Evolutionary conservation across 2,113 vertebrate species (phyloP).

Genomic region (Psophia crepitans): DNA sequence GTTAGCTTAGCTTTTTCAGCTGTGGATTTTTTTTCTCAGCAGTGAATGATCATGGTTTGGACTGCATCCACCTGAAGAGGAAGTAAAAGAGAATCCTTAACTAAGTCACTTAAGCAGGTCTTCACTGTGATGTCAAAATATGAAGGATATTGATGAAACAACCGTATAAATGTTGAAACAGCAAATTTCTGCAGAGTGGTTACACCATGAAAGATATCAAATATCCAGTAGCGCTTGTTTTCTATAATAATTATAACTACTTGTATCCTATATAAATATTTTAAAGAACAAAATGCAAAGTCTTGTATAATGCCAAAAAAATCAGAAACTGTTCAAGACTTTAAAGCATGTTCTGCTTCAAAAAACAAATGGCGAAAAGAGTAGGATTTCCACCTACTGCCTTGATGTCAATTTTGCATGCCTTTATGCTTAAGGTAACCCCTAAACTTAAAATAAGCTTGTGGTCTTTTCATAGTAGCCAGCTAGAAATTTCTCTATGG

Average conservation of each 20-base stretch:
- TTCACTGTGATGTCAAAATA: background rate
- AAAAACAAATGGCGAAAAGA: background rate
- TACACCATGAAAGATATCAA: background rate
- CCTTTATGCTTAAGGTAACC: background rate
- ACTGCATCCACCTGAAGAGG: background rate
- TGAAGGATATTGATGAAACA: background rate
- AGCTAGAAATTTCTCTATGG: background rate
- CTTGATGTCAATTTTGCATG: background rate
- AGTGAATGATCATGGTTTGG: background rate
- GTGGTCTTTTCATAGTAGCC: background rate
- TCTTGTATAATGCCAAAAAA: background rate
- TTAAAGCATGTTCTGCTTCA: background rate
- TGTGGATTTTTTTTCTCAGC: background rate
- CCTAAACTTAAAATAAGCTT: background rate
- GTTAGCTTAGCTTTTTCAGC: background rate
- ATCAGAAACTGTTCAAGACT: background rate
- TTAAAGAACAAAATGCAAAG: background rate
- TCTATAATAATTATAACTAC: background rate
- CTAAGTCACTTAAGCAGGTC: background rate
- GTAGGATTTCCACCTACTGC: background rate
- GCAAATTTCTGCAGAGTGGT: background rate
- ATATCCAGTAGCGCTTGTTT: background rate
- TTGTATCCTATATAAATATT: background rate
- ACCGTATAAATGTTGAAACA: background rate
- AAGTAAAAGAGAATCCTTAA: background rate